Evolutionary conservation across 2,113 vertebrate genomes (phyloP).

Genomic region (Amia ocellicauda): DNA sequence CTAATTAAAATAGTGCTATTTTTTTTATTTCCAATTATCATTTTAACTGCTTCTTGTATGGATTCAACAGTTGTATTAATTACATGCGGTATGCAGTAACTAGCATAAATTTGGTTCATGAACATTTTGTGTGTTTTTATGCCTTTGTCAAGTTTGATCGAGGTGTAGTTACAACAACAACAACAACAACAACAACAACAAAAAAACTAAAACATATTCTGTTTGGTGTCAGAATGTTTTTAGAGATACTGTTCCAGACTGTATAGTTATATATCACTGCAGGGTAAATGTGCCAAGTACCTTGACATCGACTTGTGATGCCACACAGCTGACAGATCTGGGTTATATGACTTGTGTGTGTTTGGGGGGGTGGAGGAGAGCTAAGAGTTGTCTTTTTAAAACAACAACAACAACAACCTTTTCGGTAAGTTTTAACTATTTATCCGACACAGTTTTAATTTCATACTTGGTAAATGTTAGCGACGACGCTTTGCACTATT

Average conservation of each 20-base stretch:
- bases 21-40: too few species aligned
- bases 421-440: too few species aligned
- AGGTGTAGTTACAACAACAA: too few species aligned
- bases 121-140: conserved; percentile 13
- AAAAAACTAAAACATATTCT: background rate
- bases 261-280: conserved; percentile 18
- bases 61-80: too few species aligned
- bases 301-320: background rate
- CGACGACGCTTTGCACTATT: too few species aligned
- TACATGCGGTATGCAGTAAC: background rate
- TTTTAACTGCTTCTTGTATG: too few species aligned
- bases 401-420: background rate
- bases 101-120: conserved; percentile 1
- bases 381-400: background rate
- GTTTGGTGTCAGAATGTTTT: conserved; percentile 9
- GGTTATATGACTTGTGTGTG: conserved; percentile 20
- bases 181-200: too few species aligned
- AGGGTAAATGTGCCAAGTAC: conserved; percentile 12
- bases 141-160: conserved; percentile 22
- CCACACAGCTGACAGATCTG: conserved; percentile 22
- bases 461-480: too few species aligned
- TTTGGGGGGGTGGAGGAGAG: conserved; percentile 1
- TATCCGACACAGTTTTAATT: too few species aligned
- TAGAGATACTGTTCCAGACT: conserved; percentile 8
- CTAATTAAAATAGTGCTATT: too few species aligned